Evolutionary conservation across 2,113 vertebrate species (phyloP), one percentile per base, ranked within the genome.

Genomic region (Cacatua alba): DNA sequence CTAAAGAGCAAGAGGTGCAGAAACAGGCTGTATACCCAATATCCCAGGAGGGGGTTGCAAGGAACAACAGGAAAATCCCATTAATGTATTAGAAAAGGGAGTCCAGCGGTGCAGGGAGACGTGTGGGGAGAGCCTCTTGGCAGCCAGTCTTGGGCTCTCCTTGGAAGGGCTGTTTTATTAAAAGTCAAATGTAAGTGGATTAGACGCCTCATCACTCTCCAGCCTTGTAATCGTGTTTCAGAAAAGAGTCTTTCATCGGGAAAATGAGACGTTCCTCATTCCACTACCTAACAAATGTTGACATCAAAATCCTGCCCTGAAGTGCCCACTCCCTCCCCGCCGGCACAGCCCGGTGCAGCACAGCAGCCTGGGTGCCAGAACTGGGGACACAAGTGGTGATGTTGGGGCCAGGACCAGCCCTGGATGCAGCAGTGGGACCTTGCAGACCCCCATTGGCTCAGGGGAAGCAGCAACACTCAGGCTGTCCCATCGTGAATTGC

Each of bases 191-290:
- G 2, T 94, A 96, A 96, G 83, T 95, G 95, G 96, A 97, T 96
- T 97, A 96, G 81, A 86, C 4, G 37, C 83, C 78, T 96, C 96
- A 93, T 88, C 95, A 95, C 93, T 87, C 80, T 90, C 92, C 67
- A 92, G 71, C 91, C 87, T 78, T 85, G 90, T 95, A 97, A 96
- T 96, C 55, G 10, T 7, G 37, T 97, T 95, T 82, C 7, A 5
- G 79, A 78, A 75, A 78, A 91, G 75, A 91, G 71, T 8, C 83
- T 95, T 94, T 94, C 91, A 63, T 26, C 0, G 1, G 53, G 88
- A 82, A 94, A 96, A 96, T 92, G 37, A 93, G 81, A 69, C 21
- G 3, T 90, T 85, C 59, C 65, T 78, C 84, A 76, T 83, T 97
- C 88, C 92, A 96, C 63, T 31, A 93, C 86, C 72, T 96, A 94